Percentiles rank a stretch among this genome's conserved stretches.
Conservation (phyloP, 2,888 invertebrate genomes). For the Volucella bombylans region DNA sequence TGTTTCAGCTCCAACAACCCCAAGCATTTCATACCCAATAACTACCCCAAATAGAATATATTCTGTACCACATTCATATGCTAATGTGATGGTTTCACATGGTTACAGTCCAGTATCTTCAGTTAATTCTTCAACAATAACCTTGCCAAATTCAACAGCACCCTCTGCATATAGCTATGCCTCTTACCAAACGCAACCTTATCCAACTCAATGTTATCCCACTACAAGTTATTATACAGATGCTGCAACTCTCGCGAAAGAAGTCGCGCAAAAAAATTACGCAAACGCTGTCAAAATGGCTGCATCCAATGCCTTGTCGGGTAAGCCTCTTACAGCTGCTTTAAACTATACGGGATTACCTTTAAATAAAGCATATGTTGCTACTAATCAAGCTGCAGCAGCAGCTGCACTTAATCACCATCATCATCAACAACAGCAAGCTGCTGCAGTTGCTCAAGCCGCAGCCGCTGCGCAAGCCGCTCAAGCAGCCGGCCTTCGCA, state of each 20-base stretch:
- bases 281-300: slow-evolving; percentile 88
- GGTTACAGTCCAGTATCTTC: slow-evolving; percentile 72
- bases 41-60: slow-evolving; percentile 60
- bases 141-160: slow-evolving; percentile 73
- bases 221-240: slow-evolving; percentile 83
- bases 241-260: slow-evolving; percentile 88
- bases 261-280: slow-evolving; percentile 92
- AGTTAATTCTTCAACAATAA: slow-evolving; percentile 76
- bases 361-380: slow-evolving; percentile 84
- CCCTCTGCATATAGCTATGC: slow-evolving; percentile 74
- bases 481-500: slow-evolving; percentile 64
- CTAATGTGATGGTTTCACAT: slow-evolving; percentile 61
- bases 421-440: slow-evolving; percentile 74
- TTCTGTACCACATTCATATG: slow-evolving; percentile 64
- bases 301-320: slow-evolving; percentile 79
- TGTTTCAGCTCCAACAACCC: slow-evolving; percentile 41
- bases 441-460: slow-evolving; percentile 75
- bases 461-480: slow-evolving; percentile 75
- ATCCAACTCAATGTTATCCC: slow-evolving; percentile 75
- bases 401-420: slow-evolving; percentile 75
- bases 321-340: slow-evolving; percentile 84
- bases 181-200: slow-evolving; percentile 58
- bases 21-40: slow-evolving; percentile 62
- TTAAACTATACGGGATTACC: slow-evolving; percentile 88
- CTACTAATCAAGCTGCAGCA: slow-evolving; percentile 72